These are phyloP conservation scores for Drosophila miranda DNA, from an alignment of 1,140 invertebrate species.

Conservation along the genomic window DNA sequence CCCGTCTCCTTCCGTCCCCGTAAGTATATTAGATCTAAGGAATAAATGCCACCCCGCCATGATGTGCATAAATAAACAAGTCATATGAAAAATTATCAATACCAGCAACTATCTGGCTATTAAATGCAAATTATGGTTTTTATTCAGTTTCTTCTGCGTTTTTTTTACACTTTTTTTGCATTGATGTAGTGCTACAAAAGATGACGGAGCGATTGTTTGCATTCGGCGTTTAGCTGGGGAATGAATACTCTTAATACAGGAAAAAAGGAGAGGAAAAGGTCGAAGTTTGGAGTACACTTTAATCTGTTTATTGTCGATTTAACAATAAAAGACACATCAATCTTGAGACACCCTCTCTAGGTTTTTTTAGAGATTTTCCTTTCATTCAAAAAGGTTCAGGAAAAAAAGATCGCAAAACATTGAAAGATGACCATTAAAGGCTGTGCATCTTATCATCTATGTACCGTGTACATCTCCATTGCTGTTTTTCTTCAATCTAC, in stretches of 20 bases:
- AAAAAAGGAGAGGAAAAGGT: background rate
- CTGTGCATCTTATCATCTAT: too few relatives aligned
- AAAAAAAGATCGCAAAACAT: too few relatives aligned
- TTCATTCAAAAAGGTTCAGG: background rate
- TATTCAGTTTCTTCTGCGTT: slow-evolving; percentile 3
- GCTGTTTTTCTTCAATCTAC: too few relatives aligned
- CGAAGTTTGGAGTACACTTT: too few relatives aligned
- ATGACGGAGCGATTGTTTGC: slow-evolving; percentile 43
- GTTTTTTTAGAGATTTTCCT: too few relatives aligned
- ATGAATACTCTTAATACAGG: background rate
- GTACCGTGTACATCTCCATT: too few relatives aligned
- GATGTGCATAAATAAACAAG: slow-evolving; percentile 61
- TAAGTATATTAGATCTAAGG: background rate
- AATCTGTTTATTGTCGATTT: too few relatives aligned
- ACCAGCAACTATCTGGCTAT: slow-evolving; percentile 28
- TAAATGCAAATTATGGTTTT: slow-evolving; percentile 56
- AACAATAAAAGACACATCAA: too few relatives aligned
- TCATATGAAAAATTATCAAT: slow-evolving; percentile 37
- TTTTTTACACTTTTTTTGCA: slow-evolving; percentile 1
- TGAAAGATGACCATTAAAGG: too few relatives aligned
- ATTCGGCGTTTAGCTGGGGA: background rate
- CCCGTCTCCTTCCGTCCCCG: background rate
- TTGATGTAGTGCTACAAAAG: background rate
- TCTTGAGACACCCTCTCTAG: too few relatives aligned
- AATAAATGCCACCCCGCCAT: slow-evolving; percentile 27